Percentiles rank a stretch among this genome's conserved stretches.
Evolutionary conservation across 2,888 invertebrate species (phyloP).

Genomic region (Dugesia japonica): DNA sequence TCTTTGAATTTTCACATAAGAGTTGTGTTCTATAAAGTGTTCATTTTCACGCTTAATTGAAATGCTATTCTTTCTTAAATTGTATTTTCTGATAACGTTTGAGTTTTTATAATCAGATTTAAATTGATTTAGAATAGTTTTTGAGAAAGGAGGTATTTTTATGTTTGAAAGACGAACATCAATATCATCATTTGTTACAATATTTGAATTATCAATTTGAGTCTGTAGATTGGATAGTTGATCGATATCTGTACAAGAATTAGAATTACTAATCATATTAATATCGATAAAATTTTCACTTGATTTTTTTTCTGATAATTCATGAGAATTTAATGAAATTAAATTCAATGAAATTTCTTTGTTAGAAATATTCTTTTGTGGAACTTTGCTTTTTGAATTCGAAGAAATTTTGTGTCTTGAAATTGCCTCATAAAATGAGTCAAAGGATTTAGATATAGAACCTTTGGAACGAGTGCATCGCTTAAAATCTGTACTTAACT

Average conservation of each 20-base stretch:
- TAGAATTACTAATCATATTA: no score
- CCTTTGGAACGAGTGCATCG: conserved; percentile 4
- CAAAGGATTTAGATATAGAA: neutral
- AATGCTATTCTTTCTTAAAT: neutral
- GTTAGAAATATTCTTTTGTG: neutral
- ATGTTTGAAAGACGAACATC: neutral
- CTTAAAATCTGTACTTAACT: neutral
- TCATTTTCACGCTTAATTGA: neutral
- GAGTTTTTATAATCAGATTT: neutral
- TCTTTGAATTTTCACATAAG: neutral
- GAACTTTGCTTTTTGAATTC: neutral
- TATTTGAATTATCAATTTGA: no score
- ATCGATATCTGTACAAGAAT: no score
- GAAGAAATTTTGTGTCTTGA: conserved; percentile 5
- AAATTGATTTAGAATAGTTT: neutral
- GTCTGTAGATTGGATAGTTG: no score
- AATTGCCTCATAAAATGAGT: neutral
- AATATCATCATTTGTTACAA: neutral
- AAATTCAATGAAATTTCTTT: no score
- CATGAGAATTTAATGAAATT: no score
- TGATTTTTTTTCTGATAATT: no score
- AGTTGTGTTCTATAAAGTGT: neutral
- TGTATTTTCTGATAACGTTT: neutral
- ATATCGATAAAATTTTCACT: no score
- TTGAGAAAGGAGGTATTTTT: neutral